phyloP scores from a whole-genome alignment of 1,140 invertebrate species.

The Brachionus paranguensis region DNA sequence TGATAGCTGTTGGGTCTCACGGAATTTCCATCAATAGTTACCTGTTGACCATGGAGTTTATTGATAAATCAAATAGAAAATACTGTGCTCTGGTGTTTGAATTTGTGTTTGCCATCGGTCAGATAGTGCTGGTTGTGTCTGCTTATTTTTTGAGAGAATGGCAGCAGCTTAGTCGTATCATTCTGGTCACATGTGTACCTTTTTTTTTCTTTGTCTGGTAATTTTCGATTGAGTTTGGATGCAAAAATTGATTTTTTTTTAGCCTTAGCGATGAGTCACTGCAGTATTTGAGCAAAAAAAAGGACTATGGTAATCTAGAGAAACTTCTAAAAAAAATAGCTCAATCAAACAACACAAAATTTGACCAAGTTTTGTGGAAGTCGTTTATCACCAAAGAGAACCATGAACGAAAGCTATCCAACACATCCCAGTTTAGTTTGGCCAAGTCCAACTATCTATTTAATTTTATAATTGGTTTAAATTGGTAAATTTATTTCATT shows the following conservation, averaged over 20 bases:
- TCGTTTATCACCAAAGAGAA: background rate
- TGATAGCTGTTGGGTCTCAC: constrained; percentile 12
- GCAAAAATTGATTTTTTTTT: too few species aligned
- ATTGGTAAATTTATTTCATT: background rate
- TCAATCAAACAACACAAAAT: constrained; percentile 43
- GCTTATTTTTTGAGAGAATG: constrained; percentile 32
- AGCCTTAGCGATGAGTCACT: constrained; percentile 46
- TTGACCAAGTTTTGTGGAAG: background rate
- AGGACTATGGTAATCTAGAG: constrained; percentile 44
- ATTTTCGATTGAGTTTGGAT: background rate
- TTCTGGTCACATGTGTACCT: background rate
- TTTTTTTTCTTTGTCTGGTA: constrained; percentile 27
- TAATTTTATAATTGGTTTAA: background rate
- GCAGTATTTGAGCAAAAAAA: constrained; percentile 45
- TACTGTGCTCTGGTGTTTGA: constrained; percentile 8
- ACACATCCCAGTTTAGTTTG: background rate
- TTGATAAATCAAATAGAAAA: background rate
- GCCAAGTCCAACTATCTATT: background rate
- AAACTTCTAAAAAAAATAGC: constrained; percentile 43
- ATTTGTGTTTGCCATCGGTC: constrained; percentile 37
- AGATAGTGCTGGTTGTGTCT: background rate
- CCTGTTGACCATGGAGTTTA: constrained; percentile 13
- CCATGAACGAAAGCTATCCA: background rate
- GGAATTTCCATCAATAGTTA: constrained; percentile 29
- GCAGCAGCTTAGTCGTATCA: background rate